A percentile compares a stretch with the other conserved stretches of the same genome.
Evolutionary conservation across 2,888 invertebrate species (phyloP).

Genomic region (Caenorhabditis panamensis): DNA sequence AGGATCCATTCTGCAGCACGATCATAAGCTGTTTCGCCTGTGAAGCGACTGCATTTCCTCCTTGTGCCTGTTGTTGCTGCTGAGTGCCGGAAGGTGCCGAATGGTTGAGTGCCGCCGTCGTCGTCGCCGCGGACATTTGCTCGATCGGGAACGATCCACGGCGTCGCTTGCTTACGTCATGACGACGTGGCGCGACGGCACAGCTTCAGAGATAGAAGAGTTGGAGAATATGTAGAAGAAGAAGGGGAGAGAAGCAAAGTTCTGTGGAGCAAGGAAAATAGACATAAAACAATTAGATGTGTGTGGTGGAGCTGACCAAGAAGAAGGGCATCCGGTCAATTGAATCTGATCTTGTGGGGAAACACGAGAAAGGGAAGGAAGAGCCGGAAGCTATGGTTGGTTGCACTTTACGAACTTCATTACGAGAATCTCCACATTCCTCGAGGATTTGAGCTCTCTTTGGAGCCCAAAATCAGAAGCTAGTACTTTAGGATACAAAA

Average conservation of each 20-base stretch:
- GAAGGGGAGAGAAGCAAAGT: not conserved
- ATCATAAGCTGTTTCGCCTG: slow-evolving; percentile 71
- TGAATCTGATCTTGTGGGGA: slow-evolving; percentile 12
- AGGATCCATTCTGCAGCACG: slow-evolving; percentile 76
- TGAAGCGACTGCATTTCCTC: slow-evolving; percentile 45
- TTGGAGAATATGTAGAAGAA: slow-evolving; percentile 14
- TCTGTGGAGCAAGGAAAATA: not conserved
- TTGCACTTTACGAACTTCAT: no score
- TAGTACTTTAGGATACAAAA: no score
- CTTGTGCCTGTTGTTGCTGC: not conserved
- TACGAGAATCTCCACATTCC: no score
- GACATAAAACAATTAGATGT: slow-evolving; percentile 32
- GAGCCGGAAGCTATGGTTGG: no score
- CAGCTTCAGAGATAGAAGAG: slow-evolving; percentile 8
- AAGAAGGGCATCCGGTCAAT: slow-evolving; percentile 24
- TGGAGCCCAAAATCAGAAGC: no score
- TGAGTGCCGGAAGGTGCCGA: slow-evolving; percentile 8
- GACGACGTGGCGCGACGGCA: slow-evolving; percentile 22
- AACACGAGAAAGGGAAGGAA: no score
- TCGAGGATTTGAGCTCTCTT: no score
- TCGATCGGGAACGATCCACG: not conserved
- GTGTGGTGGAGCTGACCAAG: slow-evolving; percentile 18
- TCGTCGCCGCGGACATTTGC: slow-evolving; percentile 34
- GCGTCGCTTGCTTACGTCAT: slow-evolving; percentile 24
- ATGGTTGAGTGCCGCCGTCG: slow-evolving; percentile 39